Percentiles rank a stretch among this genome's conserved stretches.
Conservation (phyloP, 2,797 vertebrate genomes). For the Trachops cirrhosus region DNA sequence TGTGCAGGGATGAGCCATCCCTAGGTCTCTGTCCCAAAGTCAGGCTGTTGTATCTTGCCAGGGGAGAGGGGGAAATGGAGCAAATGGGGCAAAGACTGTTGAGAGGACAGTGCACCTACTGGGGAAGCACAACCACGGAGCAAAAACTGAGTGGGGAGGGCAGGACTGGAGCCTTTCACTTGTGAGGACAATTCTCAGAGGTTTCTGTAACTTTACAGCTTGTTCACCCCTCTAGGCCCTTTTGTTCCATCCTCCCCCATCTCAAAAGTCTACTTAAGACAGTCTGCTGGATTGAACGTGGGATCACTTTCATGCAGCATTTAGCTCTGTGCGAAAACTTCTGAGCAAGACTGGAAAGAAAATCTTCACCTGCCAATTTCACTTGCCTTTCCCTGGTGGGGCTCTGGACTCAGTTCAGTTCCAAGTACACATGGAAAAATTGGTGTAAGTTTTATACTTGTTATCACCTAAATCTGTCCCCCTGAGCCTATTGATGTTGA, state of each 20-base stretch:
- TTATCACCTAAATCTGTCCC: not conserved
- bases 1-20: not conserved
- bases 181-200: not conserved
- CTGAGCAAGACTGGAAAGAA: not conserved
- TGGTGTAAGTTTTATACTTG: not conserved
- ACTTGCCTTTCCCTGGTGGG: not conserved
- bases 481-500: not conserved
- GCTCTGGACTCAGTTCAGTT: not conserved
- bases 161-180: not conserved
- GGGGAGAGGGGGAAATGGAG: not conserved
- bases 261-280: not conserved
- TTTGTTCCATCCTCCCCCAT: not conserved
- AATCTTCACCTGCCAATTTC: not conserved
- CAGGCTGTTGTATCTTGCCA: not conserved
- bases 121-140: not conserved
- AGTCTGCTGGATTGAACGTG: not conserved
- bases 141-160: not conserved
- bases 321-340: slow-evolving; percentile 12
- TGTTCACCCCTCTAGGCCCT: not conserved
- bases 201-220: not conserved
- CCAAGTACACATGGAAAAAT: not conserved
- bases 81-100: not conserved
- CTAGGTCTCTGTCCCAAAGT: not conserved
- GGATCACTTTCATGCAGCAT: not conserved
- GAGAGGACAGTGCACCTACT: not conserved